Percentiles rank a stretch among this genome's conserved stretches.
Conservation (phyloP, 2,113 vertebrate species). For the Cyanistes caeruleus region DNA sequence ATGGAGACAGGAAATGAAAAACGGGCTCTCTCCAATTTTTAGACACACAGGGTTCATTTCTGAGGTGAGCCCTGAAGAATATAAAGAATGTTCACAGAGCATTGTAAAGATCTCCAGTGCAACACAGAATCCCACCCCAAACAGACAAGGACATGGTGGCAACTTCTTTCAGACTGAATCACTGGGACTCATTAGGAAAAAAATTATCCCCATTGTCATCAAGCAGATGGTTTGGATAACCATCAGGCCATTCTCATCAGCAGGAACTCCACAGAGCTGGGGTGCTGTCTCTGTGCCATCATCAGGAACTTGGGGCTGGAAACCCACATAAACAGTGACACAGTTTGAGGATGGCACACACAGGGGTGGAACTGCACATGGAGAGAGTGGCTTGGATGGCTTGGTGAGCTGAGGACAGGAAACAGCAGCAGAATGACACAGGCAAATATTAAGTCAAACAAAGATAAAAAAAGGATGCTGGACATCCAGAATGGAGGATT, state of each 20-base stretch:
- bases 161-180: background rate
- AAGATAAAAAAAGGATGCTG: background rate
- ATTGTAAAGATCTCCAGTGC: background rate
- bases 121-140: background rate
- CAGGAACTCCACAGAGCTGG: background rate
- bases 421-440: background rate
- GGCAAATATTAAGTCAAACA: background rate
- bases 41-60: background rate
- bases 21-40: background rate
- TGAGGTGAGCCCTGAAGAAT: background rate
- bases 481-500: background rate
- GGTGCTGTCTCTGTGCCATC: background rate
- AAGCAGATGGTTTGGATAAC: background rate
- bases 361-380: background rate
- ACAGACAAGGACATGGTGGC: accelerated
- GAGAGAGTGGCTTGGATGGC: background rate
- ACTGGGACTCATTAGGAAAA: background rate
- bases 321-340: background rate
- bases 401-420: background rate
- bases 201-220: background rate
- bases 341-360: background rate
- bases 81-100: background rate
- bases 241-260: background rate
- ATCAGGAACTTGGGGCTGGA: background rate
- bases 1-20: background rate